Conservation (phyloP, 2,113 vertebrate species). For the Loxodonta africana region DNA sequence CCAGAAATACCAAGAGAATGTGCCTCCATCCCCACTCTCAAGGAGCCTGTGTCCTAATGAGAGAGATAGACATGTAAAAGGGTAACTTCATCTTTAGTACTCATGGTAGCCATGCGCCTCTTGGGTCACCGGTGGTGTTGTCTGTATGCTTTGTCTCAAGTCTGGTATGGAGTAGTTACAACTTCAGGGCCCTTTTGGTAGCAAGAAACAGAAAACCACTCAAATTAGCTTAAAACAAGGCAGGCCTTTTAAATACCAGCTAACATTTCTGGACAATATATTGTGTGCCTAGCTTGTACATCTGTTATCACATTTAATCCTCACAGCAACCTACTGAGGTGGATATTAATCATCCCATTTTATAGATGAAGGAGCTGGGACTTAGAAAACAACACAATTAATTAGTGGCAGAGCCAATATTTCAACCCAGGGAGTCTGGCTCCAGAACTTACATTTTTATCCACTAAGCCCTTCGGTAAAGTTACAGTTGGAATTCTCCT, state of each 20-base stretch:
- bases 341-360: neutral
- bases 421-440: neutral
- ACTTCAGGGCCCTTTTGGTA: neutral
- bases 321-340: neutral
- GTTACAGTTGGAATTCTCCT: neutral
- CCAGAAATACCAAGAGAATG: neutral
- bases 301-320: neutral
- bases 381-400: neutral
- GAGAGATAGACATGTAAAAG: no score
- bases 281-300: neutral
- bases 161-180: neutral
- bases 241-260: neutral
- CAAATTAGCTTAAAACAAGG: neutral
- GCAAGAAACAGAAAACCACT: conserved; percentile 32
- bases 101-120: neutral
- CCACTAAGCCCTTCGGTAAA: neutral
- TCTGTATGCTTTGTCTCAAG: neutral
- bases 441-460: conserved; percentile 38
- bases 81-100: neutral
- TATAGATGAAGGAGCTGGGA: neutral
- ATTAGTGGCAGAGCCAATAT: neutral
- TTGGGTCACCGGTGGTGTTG: neutral
- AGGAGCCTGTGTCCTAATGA: neutral
- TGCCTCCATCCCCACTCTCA: neutral
- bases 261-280: neutral